phyloP scores from a whole-genome alignment of 2,113 vertebrate species.

The Oenanthe melanoleuca region DNA sequence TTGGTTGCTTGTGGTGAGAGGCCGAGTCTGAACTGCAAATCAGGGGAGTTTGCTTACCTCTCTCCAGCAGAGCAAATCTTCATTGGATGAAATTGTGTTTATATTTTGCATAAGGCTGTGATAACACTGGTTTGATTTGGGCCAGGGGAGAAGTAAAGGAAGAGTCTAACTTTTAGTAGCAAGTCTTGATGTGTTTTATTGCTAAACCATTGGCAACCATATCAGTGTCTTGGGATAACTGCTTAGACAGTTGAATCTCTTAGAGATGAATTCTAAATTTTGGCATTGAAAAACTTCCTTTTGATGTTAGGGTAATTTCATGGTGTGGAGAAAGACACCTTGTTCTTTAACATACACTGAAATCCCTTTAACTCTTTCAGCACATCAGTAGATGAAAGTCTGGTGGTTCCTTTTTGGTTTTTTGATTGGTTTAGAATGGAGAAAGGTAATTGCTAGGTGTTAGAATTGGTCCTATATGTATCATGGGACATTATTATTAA shows the following conservation, averaged over 20 bases:
- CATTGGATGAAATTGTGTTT: background rate
- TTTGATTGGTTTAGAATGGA: background rate
- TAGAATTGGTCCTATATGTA: background rate
- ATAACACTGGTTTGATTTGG: background rate
- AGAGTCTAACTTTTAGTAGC: background rate
- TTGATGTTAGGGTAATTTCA: background rate
- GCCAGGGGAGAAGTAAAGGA: background rate
- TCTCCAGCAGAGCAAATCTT: background rate
- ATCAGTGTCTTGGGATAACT: background rate
- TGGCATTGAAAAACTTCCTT: background rate
- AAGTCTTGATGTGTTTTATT: background rate
- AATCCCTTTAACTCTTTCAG: background rate
- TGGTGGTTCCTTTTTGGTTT: background rate
- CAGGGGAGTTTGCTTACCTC: background rate
- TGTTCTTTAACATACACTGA: background rate
- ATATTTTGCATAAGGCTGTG: background rate
- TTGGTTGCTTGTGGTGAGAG: background rate
- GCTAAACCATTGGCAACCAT: background rate
- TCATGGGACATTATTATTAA: background rate
- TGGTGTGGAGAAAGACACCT: background rate
- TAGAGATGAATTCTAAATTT: background rate
- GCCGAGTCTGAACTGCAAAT: background rate
- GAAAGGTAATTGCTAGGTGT: background rate
- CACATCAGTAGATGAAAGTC: rapidly evolving
- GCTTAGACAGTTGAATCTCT: background rate